A percentile compares a stretch with the other conserved stretches of the same genome.
Conservation (phyloP, 1,140 invertebrate genomes). For the Heliconius melpomene region DNA sequence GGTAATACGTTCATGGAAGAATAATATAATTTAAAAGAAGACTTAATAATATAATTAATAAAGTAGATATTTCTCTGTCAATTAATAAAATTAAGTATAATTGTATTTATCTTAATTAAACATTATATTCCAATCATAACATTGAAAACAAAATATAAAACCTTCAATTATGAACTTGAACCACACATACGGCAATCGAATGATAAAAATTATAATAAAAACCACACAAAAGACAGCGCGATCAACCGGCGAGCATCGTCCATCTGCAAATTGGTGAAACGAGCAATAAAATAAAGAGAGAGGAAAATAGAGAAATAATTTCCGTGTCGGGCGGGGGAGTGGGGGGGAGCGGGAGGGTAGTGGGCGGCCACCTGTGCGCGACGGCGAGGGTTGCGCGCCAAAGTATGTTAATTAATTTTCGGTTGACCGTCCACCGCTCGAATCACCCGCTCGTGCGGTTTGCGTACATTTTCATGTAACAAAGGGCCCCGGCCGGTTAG, state of each 20-base stretch:
- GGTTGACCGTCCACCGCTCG: constrained; percentile 71
- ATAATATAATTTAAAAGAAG: neutral
- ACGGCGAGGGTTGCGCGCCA: constrained; percentile 65
- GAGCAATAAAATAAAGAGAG: constrained; percentile 46
- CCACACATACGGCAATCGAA: neutral
- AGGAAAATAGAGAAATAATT: constrained; percentile 62
- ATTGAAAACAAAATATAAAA: neutral
- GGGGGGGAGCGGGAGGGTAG: constrained; percentile 11
- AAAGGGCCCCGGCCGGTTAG: constrained; percentile 54
- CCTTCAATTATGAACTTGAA: neutral
- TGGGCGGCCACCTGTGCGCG: constrained; percentile 61
- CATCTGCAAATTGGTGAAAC: constrained; percentile 36
- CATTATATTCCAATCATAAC: neutral
- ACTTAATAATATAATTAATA: neutral
- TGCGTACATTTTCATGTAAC: constrained; percentile 70
- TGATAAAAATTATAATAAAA: constrained; percentile 15
- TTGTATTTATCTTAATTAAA: neutral
- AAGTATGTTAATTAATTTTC: constrained; percentile 81
- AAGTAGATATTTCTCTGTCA: neutral
- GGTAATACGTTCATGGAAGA: too few relatives aligned
- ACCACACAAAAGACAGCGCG: constrained; percentile 5
- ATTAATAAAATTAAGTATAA: neutral
- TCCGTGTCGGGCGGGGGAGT: constrained; percentile 48
- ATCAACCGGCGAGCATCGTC: constrained; percentile 18
- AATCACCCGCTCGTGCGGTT: constrained; percentile 71